A percentile compares a stretch with the other conserved stretches of the same genome.
Evolutionary conservation across 2,797 vertebrate genomes (phyloP).

Genomic region (Podarcis siculus): DNA sequence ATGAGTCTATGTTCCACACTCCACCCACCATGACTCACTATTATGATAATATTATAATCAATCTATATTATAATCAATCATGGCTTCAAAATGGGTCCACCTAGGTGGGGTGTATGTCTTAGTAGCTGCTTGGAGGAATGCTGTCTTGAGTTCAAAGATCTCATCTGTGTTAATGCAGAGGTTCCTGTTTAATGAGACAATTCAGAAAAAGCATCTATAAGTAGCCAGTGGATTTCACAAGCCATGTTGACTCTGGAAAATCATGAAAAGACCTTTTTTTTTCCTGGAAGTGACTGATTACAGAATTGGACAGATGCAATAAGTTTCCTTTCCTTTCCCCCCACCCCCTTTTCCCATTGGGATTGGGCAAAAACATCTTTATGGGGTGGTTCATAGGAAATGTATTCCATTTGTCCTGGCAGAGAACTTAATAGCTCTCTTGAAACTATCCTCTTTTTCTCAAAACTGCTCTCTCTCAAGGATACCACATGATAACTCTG

Average conservation of each 20-base stretch:
- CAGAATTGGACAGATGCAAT: slow-evolving; percentile 53
- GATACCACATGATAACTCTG: slow-evolving; percentile 46
- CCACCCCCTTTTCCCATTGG: slow-evolving; percentile 42
- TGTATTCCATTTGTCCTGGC: slow-evolving; percentile 62
- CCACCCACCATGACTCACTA: neutral
- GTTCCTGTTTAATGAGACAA: slow-evolving; percentile 39
- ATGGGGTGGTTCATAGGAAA: slow-evolving; percentile 51
- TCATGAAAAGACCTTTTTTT: slow-evolving; percentile 47
- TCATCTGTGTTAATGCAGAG: slow-evolving; percentile 28
- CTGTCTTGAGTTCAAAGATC: slow-evolving; percentile 15
- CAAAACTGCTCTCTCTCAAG: slow-evolving; percentile 51
- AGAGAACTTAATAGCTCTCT: slow-evolving; percentile 57
- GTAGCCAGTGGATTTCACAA: slow-evolving; percentile 39
- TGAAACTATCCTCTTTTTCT: slow-evolving; percentile 42
- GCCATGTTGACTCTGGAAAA: slow-evolving; percentile 50
- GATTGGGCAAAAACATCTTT: slow-evolving; percentile 56
- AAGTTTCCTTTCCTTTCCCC: slow-evolving; percentile 36
- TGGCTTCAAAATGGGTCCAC: neutral
- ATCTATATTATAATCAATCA: neutral
- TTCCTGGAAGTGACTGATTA: slow-evolving; percentile 59
- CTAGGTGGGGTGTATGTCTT: neutral
- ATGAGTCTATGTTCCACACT: neutral
- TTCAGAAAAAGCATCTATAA: slow-evolving; percentile 27
- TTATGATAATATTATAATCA: neutral
- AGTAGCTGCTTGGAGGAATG: neutral